These are phyloP conservation scores for Lepidurus arcticus DNA, from an alignment of 1,140 invertebrate genomes.

Conservation along the genomic window DNA sequence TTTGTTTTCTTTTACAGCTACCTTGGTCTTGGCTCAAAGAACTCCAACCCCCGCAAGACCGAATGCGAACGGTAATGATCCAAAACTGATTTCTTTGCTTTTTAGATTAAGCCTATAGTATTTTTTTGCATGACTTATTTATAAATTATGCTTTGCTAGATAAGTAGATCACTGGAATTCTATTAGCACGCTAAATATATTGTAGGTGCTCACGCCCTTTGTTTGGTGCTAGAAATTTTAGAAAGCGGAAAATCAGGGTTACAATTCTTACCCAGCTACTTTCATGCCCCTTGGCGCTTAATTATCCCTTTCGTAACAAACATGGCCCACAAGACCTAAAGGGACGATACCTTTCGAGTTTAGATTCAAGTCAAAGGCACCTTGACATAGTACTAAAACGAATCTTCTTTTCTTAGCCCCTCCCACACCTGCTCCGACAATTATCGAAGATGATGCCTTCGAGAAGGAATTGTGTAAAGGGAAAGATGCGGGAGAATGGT, in stretches of 20 bases:
- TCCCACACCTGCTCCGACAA: conserved; percentile 25
- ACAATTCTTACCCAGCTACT: background rate
- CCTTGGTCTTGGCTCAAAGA: background rate
- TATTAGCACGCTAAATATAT: background rate
- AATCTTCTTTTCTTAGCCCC: background rate
- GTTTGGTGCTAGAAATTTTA: conserved; percentile 8
- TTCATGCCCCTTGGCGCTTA: background rate
- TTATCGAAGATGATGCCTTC: conserved; percentile 57
- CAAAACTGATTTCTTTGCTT: background rate
- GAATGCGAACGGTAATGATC: background rate
- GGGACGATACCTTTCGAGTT: too few relatives aligned
- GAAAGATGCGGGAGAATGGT: conserved; percentile 93
- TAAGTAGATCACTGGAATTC: background rate
- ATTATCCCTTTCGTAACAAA: background rate
- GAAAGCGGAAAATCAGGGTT: conserved; percentile 5
- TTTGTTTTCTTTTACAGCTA: background rate
- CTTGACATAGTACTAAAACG: too few relatives aligned
- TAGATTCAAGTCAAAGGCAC: too few relatives aligned
- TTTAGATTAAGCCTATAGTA: too few relatives aligned
- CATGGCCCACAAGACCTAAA: too few relatives aligned
- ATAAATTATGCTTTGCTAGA: too few relatives aligned
- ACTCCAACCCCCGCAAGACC: background rate
- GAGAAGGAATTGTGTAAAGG: conserved; percentile 85
- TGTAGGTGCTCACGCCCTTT: background rate
- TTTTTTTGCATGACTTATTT: background rate